phyloP scores from a whole-genome alignment of 92 coral and sea anemone species.

The Chrysogorgia sp. region DNA sequence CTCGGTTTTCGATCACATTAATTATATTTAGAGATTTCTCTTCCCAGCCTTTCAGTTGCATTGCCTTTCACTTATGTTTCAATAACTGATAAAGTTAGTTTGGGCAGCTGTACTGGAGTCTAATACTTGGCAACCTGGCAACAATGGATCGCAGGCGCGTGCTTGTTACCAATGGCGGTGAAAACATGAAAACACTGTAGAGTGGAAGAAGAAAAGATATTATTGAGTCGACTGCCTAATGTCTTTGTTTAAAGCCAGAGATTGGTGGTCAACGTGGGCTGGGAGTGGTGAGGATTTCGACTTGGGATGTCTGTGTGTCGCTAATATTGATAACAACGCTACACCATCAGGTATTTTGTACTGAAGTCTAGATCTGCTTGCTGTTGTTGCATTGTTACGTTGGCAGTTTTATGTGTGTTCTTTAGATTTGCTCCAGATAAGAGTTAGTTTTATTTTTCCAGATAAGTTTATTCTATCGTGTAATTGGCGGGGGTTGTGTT shows the following conservation, averaged over 20 bases:
- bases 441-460: too few relatives aligned
- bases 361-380: background rate
- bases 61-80: too few relatives aligned
- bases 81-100: too few relatives aligned
- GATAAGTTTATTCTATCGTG: too few relatives aligned
- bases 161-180: conserved; percentile 51
- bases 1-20: too few relatives aligned
- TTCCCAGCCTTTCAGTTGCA: too few relatives aligned
- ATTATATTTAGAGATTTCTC: too few relatives aligned
- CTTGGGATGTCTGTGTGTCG: conserved; percentile 89
- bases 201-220: background rate
- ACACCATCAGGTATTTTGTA: conserved; percentile 68
- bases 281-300: conserved; percentile 99
- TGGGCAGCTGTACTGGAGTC: background rate
- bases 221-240: conserved; percentile 52
- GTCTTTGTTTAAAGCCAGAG: conserved; percentile 99
- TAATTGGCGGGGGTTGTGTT: too few relatives aligned
- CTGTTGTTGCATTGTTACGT: conserved; percentile 8
- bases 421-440: too few relatives aligned
- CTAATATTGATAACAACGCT: conserved; percentile 85
- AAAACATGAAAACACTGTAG: conserved; percentile 29
- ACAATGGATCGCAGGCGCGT: conserved; percentile 6
- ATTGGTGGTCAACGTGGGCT: conserved; percentile 99
- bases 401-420: conserved; percentile 28
- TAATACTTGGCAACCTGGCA: too few relatives aligned